Evolutionary conservation across 2,113 vertebrate genomes (phyloP).

Genomic region (Centrocercus urophasianus): DNA sequence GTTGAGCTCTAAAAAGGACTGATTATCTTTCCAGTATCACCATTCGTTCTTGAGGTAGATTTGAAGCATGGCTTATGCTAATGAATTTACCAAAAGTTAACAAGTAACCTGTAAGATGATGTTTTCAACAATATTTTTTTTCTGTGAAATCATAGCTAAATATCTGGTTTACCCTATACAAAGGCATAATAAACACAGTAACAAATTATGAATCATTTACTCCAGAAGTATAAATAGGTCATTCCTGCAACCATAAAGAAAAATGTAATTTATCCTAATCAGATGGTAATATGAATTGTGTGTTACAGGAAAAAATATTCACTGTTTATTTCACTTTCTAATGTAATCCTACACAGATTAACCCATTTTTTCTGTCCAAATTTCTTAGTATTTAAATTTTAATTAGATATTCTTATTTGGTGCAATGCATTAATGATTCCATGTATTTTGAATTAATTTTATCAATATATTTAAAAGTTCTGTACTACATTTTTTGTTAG

Average conservation of each 20-base stretch:
- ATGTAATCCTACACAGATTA: background rate
- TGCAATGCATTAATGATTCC: background rate
- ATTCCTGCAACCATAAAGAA: background rate
- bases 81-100: background rate
- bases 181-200: background rate
- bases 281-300: background rate
- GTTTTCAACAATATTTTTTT: background rate
- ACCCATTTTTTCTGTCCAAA: background rate
- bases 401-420: background rate
- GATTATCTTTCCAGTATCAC: background rate
- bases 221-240: background rate
- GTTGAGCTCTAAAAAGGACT: background rate
- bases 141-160: background rate
- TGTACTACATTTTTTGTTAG: background rate
- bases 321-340: background rate
- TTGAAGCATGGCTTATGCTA: background rate
- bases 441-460: background rate
- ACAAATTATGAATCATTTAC: background rate
- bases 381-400: background rate
- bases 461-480: background rate
- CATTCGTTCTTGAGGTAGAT: background rate
- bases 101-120: background rate
- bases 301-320: background rate
- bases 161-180: background rate
- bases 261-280: background rate